Evolutionary conservation across 2,113 vertebrate genomes (phyloP).

Genomic region (Hypomesus transpacificus): DNA sequence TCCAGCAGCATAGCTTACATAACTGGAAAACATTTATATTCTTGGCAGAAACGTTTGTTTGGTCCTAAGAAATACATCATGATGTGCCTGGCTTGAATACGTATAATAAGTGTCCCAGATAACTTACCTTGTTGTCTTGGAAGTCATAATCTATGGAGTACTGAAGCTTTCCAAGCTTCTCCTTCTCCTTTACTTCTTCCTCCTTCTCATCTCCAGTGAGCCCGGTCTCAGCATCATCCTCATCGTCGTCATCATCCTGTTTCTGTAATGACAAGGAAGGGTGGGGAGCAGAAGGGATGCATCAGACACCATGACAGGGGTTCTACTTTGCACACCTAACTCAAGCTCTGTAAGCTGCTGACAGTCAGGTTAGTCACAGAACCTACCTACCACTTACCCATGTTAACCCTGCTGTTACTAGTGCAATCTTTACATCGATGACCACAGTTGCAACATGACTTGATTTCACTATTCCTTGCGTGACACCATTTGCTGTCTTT

Average conservation of each 20-base stretch:
- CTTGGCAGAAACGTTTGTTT: not conserved
- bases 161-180: constrained; percentile 95
- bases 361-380: constrained; percentile 54
- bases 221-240: constrained; percentile 83
- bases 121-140: constrained; percentile 86
- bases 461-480: constrained; percentile 73
- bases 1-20: constrained; percentile 1
- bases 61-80: not conserved
- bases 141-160: constrained; percentile 97
- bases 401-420: constrained; percentile 51
- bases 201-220: constrained; percentile 90
- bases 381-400: constrained; percentile 68
- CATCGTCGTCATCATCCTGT: constrained; percentile 85
- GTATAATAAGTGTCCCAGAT: too few species aligned
- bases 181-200: constrained; percentile 92
- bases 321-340: constrained; percentile 45
- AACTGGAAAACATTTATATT: not conserved
- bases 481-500: constrained; percentile 71
- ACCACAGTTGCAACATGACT: constrained; percentile 75
- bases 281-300: constrained; percentile 33
- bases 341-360: constrained; percentile 38
- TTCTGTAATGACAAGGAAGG: constrained; percentile 67
- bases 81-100: not conserved
- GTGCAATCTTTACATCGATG: constrained; percentile 69
- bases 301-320: constrained; percentile 9